Percentiles rank a stretch among this genome's conserved stretches.
Evolutionary conservation across 2,113 vertebrate genomes (phyloP).

Genomic region (Penelope pileata): DNA sequence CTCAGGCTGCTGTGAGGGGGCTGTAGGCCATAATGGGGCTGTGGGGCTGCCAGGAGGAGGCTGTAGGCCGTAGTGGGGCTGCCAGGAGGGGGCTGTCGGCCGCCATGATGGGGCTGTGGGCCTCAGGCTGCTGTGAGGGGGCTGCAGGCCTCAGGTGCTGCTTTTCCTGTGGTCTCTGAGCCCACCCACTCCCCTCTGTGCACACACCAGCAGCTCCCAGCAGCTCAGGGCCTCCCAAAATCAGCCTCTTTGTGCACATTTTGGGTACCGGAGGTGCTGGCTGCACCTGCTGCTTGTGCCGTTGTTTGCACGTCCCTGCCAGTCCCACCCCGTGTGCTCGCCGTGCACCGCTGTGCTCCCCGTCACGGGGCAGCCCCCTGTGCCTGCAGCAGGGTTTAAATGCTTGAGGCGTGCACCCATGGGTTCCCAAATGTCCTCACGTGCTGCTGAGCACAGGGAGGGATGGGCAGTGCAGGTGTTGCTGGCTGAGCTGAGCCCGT

Average conservation of each 20-base stretch:
- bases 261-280: background rate
- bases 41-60: no score
- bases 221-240: no score
- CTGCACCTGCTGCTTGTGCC: background rate
- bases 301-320: fast-evolving
- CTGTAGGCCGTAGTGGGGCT: no score
- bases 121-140: no score
- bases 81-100: no score
- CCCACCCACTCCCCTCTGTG: background rate
- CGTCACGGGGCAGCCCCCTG: no score
- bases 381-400: background rate
- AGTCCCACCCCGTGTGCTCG: background rate
- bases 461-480: background rate
- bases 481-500: background rate
- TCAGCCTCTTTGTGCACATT: fast-evolving
- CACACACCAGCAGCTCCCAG: background rate
- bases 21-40: no score
- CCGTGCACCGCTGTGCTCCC: background rate
- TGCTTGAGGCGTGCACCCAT: background rate
- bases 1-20: no score
- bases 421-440: no score
- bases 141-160: background rate
- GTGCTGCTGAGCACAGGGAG: background rate
- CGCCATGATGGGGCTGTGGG: no score
- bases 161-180: background rate